These are phyloP conservation scores for Nephrotoma guestfalica DNA, from an alignment of 2,888 invertebrate species.

Conservation along the genomic window DNA sequence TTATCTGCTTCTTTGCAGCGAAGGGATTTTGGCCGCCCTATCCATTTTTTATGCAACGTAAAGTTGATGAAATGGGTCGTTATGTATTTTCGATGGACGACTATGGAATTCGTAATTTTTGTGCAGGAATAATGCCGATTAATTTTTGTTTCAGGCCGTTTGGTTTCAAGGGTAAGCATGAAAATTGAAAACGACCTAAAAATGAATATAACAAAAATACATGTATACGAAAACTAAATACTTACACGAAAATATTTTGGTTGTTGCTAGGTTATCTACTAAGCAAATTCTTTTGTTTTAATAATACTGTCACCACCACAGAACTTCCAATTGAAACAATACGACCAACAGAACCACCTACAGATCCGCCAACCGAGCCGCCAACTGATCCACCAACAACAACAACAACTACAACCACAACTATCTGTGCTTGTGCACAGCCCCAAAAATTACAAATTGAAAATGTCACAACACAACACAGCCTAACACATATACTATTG, in stretches of 20 bases:
- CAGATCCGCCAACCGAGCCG: neutral
- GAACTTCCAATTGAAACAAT: neutral
- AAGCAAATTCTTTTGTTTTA: neutral
- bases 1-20: neutral
- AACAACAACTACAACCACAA: neutral
- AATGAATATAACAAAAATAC: neutral
- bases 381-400: slow-evolving; percentile 1
- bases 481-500: neutral
- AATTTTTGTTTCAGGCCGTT: neutral
- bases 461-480: neutral
- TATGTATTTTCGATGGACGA: neutral
- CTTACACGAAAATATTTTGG: neutral
- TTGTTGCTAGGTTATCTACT: neutral
- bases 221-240: neutral
- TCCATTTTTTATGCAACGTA: neutral
- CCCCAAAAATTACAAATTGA: slow-evolving; percentile 1
- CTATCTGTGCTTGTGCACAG: neutral
- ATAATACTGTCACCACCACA: neutral
- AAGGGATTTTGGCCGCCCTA: neutral
- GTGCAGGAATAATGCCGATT: neutral
- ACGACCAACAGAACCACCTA: neutral
- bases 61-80: slow-evolving; percentile 1
- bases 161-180: neutral
- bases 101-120: neutral
- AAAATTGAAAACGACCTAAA: neutral